A percentile compares a stretch with the other conserved stretches of the same genome.
Conservation (phyloP, 2,797 vertebrate genomes). For the Chromobotia macracanthus region DNA sequence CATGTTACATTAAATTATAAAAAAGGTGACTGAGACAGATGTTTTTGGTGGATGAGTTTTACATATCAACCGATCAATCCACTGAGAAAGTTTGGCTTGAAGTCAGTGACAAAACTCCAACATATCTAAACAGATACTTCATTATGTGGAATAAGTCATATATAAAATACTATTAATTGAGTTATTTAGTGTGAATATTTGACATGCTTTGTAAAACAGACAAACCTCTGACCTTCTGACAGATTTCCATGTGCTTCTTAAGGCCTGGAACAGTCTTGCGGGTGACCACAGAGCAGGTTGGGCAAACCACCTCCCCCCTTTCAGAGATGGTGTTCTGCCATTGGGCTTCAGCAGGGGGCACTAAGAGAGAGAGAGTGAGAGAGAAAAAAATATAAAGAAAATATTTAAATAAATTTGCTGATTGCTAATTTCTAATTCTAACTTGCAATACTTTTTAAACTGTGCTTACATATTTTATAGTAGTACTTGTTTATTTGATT, state of each 20-base stretch:
- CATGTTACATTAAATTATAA: slow-evolving; percentile 22
- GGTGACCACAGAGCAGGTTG: slow-evolving; percentile 89
- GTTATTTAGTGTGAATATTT: neutral
- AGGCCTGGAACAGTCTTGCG: slow-evolving; percentile 92
- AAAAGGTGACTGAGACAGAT: slow-evolving; percentile 27
- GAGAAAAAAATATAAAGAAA: neutral
- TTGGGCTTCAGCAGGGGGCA: slow-evolving; percentile 76
- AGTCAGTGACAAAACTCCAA: too few relatives aligned
- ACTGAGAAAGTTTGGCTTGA: too few relatives aligned
- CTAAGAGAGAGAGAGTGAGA: slow-evolving; percentile 51
- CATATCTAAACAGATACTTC: neutral
- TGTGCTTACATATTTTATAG: too few relatives aligned
- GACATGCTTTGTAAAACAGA: neutral
- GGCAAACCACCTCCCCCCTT: slow-evolving; percentile 89
- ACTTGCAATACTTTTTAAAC: too few relatives aligned
- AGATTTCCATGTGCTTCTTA: slow-evolving; percentile 98
- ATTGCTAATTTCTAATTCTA: too few relatives aligned
- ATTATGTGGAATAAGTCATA: neutral
- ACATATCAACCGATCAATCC: too few relatives aligned
- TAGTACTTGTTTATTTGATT: too few relatives aligned
- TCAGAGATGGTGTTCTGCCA: slow-evolving; percentile 90
- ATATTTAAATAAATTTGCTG: too few relatives aligned
- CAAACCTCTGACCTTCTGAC: slow-evolving; percentile 86
- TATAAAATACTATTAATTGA: neutral
- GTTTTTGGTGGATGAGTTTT: neutral